Evolutionary conservation across 2,113 vertebrate genomes (phyloP).

Genomic region (Polypterus bichir): DNA sequence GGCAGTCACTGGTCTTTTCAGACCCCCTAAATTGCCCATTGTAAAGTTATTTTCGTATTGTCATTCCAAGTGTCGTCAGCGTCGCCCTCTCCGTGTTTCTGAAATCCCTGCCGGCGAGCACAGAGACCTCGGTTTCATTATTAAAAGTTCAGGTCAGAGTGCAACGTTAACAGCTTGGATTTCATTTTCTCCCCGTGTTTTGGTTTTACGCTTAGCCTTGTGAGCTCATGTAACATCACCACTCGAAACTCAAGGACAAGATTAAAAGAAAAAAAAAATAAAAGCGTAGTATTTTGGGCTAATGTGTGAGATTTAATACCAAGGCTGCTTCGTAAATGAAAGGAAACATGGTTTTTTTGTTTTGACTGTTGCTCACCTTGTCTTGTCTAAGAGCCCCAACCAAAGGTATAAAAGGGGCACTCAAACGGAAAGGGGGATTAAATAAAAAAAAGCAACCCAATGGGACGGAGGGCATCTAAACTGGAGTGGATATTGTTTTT

Average conservation of each 20-base stretch:
- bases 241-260: conserved; percentile 44
- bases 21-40: not conserved
- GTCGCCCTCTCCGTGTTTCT: no score
- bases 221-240: conserved; percentile 26
- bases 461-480: not conserved
- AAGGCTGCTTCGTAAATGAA: conserved; percentile 58
- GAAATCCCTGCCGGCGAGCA: no score
- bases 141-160: not conserved
- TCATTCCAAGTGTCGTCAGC: no score
- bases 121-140: not conserved
- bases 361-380: conserved; percentile 53
- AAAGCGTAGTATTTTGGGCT: conserved; percentile 8
- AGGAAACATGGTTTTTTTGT: conserved; percentile 38
- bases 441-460: not conserved
- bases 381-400: conserved; percentile 36
- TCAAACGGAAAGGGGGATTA: not conserved
- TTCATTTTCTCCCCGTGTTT: conserved; percentile 30
- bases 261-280: conserved; percentile 27
- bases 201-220: conserved; percentile 34
- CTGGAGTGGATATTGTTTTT: not conserved
- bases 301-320: conserved; percentile 29
- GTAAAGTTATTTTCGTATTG: not conserved
- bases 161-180: conserved; percentile 20
- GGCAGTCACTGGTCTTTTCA: not conserved
- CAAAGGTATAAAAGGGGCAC: conserved; percentile 33